Percentiles rank a stretch among this genome's conserved stretches.
Conservation (phyloP, 2,888 invertebrate genomes). For the Drosophila kambysellisi region DNA sequence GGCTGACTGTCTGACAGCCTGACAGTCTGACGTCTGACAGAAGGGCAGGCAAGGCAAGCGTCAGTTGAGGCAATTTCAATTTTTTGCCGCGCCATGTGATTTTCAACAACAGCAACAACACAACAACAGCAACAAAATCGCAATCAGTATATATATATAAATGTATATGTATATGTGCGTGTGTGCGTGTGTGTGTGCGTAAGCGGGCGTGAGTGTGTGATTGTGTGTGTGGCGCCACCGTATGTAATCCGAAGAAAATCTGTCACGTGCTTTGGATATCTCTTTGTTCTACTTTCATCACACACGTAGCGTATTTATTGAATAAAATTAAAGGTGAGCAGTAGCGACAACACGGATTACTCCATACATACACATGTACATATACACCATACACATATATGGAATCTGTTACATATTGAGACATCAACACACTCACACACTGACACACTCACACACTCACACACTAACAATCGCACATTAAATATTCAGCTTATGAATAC, state of each 20-base stretch:
- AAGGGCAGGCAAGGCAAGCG: conserved; percentile 22
- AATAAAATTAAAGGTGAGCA: conserved; percentile 69
- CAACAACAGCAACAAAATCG: conserved; percentile 33
- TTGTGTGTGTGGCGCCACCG: conserved; percentile 43
- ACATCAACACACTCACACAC: conserved; percentile 2
- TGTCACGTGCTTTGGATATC: conserved; percentile 77
- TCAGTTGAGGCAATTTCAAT: conserved; percentile 43
- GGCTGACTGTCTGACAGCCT: conserved; percentile 14
- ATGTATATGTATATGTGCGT: conserved; percentile 18
- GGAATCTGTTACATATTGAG: conserved; percentile 5
- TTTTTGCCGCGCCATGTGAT: conserved; percentile 58
- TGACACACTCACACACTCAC: background rate
- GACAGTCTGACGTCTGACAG: conserved; percentile 12
- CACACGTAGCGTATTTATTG: conserved; percentile 66
- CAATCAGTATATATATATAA: conserved; percentile 12
- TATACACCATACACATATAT: background rate
- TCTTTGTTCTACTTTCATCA: conserved; percentile 57
- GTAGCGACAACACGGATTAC: conserved; percentile 49
- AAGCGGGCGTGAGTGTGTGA: conserved; percentile 1
- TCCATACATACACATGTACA: background rate
- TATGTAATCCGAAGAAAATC: conserved; percentile 73
- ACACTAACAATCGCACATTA: conserved; percentile 24
- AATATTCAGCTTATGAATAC: conserved; percentile 49
- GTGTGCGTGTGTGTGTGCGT: conserved; percentile 29
- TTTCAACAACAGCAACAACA: conserved; percentile 54